A percentile compares a stretch with the other conserved stretches of the same genome.
Conservation (phyloP, 2,888 invertebrate species). For the Keiferia lycopersicella region DNA sequence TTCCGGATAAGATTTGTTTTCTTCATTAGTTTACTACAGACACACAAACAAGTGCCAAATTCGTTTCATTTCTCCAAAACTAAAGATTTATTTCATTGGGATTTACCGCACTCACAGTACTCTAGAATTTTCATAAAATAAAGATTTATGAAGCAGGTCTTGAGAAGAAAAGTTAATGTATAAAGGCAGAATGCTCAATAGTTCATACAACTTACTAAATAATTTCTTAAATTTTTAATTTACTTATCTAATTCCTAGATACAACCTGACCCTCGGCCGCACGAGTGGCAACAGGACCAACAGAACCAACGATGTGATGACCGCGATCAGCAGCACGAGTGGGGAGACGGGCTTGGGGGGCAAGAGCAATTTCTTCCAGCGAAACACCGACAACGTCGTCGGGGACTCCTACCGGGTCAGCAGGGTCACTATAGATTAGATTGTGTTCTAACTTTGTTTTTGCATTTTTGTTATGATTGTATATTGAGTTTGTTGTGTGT, state of each 20-base stretch:
- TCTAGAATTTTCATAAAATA: no score
- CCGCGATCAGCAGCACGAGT: slow-evolving; percentile 60
- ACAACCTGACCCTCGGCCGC: slow-evolving; percentile 64
- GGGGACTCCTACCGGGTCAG: slow-evolving; percentile 69
- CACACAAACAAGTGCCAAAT: no score
- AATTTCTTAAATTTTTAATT: no score
- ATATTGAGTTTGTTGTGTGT: not conserved
- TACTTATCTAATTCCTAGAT: slow-evolving; percentile 39
- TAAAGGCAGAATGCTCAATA: not conserved
- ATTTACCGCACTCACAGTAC: no score
- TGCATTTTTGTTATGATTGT: not conserved
- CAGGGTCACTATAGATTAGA: slow-evolving; percentile 63
- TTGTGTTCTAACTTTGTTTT: not conserved
- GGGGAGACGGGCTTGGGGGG: slow-evolving; percentile 64
- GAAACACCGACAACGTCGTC: slow-evolving; percentile 57
- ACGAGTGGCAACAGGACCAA: slow-evolving; percentile 60
- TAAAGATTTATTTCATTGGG: no score
- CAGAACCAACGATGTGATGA: slow-evolving; percentile 69
- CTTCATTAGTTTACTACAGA: no score
- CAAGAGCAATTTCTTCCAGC: slow-evolving; percentile 63
- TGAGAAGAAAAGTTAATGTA: no score
- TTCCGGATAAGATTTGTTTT: no score
- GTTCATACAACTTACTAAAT: no score
- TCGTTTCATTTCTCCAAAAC: no score
- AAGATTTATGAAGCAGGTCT: no score